A percentile compares a stretch with the other conserved stretches of the same genome.
phyloP scores from a whole-genome alignment of 2,797 vertebrate genomes.

The Protonibea diacanthus region DNA sequence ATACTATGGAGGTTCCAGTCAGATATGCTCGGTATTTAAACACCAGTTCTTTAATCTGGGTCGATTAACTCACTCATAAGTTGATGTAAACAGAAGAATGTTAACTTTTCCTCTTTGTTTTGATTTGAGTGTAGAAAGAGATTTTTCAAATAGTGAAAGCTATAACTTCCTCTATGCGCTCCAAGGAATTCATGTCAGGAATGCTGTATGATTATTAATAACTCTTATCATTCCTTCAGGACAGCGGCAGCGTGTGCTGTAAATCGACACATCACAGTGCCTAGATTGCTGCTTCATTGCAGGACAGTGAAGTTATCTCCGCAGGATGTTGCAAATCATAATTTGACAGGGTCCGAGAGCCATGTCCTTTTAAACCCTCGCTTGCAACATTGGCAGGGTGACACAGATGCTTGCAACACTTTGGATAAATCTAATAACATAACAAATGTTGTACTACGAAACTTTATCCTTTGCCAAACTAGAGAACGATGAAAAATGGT shows the following conservation, averaged over 20 bases:
- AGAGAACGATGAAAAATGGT: not conserved
- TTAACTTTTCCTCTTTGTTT: constrained; percentile 15
- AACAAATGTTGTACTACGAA: constrained; percentile 11
- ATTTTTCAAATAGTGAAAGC: constrained; percentile 46
- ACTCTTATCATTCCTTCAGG: constrained; percentile 48
- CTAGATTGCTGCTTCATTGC: constrained; percentile 24
- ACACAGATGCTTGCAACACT: constrained; percentile 18
- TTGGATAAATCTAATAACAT: constrained; percentile 25
- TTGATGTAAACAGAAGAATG: constrained; percentile 1
- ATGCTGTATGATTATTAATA: constrained; percentile 65
- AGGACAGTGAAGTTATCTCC: constrained; percentile 34
- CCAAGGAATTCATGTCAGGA: constrained; percentile 54
- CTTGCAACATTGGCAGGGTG: constrained; percentile 19
- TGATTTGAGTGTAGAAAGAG: constrained; percentile 7
- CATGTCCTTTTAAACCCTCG: constrained; percentile 43
- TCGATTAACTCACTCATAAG: constrained; percentile 34
- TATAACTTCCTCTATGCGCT: constrained; percentile 44
- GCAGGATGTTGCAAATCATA: constrained; percentile 63
- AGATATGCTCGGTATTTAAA: constrained; percentile 64
- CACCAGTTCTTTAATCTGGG: constrained; percentile 25
- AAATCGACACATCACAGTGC: constrained; percentile 58
- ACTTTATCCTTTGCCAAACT: not conserved
- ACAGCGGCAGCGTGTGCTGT: constrained; percentile 56
- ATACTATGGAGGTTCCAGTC: constrained; percentile 61
- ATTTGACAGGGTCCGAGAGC: constrained; percentile 33